Base-by-base conservation (phyloP, 2,888 invertebrate species). In the Drosophila multiciliata region DNA sequence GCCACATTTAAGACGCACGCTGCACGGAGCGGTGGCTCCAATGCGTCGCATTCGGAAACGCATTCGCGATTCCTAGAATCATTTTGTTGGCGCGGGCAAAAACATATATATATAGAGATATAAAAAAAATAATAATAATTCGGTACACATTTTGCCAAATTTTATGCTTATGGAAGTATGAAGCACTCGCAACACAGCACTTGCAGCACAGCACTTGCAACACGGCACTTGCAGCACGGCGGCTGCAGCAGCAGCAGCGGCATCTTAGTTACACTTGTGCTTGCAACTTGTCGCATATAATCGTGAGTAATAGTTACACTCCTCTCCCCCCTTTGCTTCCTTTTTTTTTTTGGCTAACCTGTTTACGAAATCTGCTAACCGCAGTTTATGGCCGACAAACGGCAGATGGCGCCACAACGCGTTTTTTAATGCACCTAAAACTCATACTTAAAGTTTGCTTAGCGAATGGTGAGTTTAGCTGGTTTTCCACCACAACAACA, bases 1-100 rank as follows among this genome's bases (percentile, higher is more conserved):
- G 73, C 75, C 80, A 83, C 80, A 88, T 80, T 87, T 75, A 73
- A 79, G 67, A 82, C 57, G 73, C 69, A 67, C 49, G 9, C 70
- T n/a, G 12, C 32, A 29, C 29, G 1, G 29, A 29, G 29, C 29
- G 6, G 29, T 29, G 23, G 55, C 65, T 45, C 26, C 70, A 57
- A 23, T 36, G 49, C 58, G 57, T 66, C 38, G 66, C 66, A 23
- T 32, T 57, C 59, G 35, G n/a, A 9, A 32, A 17, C 7, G 2
- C 26, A 11, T 15, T 50, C 15, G 12, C 36, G 26, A 20, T 29
- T 65, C 17, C n/a, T n/a, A 23, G 68, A 60, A 33, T 49, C 58
- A 74, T 75, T 82, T 78, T 69, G 66, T 79, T 79, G 72, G 78
- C 64, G 55, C 45, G 15, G 68, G 60, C 17, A 69, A 82, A 71